A percentile compares a stretch with the other conserved stretches of the same genome.
Conservation (phyloP, 2,113 vertebrate genomes). For the Junco hyemalis region DNA sequence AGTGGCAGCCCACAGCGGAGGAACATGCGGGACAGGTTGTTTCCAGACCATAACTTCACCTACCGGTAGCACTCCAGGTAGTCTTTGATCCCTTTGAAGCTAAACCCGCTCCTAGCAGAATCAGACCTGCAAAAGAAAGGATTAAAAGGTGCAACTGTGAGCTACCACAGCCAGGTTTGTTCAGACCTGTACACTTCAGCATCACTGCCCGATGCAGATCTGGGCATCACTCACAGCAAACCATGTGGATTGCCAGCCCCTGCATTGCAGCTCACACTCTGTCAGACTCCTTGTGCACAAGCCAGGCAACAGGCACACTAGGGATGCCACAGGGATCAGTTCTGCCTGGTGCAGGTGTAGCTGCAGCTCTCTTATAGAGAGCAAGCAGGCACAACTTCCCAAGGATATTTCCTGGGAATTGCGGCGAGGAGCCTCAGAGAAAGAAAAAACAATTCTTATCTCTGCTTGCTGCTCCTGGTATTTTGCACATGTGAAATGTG, state of each 20-base stretch:
- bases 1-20: not conserved
- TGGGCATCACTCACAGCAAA: not conserved
- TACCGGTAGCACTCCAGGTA: slow-evolving; percentile 67
- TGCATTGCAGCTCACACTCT: not conserved
- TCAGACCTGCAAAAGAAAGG: slow-evolving; percentile 7
- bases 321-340: not conserved
- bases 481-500: too few relatives aligned
- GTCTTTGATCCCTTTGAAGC: slow-evolving; percentile 69
- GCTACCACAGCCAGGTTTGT: not conserved
- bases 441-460: too few relatives aligned
- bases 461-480: too few relatives aligned
- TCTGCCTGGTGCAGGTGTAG: not conserved
- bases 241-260: not conserved
- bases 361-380: too few relatives aligned
- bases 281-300: not conserved
- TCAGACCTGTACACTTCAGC: not conserved
- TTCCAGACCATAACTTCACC: not conserved
- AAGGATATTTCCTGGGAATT: too few relatives aligned
- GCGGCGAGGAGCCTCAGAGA: too few relatives aligned
- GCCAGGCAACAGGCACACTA: not conserved
- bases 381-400: too few relatives aligned
- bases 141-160: not conserved
- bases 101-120: slow-evolving; percentile 34
- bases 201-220: not conserved
- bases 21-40: rapidly evolving